A percentile compares a stretch with the other conserved stretches of the same genome.
phyloP scores from a whole-genome alignment of 1,140 invertebrate genomes.

The Trachymyrmex cornetzi region DNA sequence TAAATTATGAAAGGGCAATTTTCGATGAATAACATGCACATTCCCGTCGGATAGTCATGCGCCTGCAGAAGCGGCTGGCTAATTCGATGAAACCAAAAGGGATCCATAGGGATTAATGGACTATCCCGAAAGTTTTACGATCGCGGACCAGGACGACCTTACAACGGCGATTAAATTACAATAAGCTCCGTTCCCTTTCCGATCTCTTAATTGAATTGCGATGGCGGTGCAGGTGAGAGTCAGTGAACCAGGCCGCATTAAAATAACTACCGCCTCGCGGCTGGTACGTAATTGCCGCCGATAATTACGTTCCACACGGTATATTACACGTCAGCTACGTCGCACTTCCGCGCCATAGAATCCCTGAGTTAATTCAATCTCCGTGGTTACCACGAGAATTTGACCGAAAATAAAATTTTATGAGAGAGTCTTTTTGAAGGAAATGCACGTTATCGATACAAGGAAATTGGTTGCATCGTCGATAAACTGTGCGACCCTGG shows the following conservation, averaged over 20 bases:
- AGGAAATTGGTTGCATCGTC: conserved; percentile 48
- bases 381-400: conserved; percentile 17
- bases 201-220: conserved; percentile 72
- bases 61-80: conserved; percentile 23
- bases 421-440: conserved; percentile 23
- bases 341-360: conserved; percentile 49
- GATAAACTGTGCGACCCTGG: conserved; percentile 15
- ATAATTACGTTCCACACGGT: conserved; percentile 75
- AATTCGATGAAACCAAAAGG: conserved; percentile 67
- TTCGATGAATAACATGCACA: conserved; percentile 17
- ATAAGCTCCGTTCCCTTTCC: conserved; percentile 64
- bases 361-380: conserved; percentile 68
- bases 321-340: conserved; percentile 69
- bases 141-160: conserved; percentile 59
- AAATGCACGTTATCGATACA: conserved; percentile 52
- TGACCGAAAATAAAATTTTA: conserved; percentile 54
- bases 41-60: not conserved
- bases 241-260: conserved; percentile 68
- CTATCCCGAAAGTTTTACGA: conserved; percentile 70
- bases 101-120: conserved; percentile 66
- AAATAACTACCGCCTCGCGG: conserved; percentile 70
- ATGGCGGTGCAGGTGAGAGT: conserved; percentile 67
- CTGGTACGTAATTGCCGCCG: conserved; percentile 54
- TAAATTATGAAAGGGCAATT: not conserved
- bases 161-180: conserved; percentile 75